A percentile compares a stretch with the other conserved stretches of the same genome.
Evolutionary conservation across 2,113 vertebrate species (phyloP).

Genomic region (Acinonyx jubatus): DNA sequence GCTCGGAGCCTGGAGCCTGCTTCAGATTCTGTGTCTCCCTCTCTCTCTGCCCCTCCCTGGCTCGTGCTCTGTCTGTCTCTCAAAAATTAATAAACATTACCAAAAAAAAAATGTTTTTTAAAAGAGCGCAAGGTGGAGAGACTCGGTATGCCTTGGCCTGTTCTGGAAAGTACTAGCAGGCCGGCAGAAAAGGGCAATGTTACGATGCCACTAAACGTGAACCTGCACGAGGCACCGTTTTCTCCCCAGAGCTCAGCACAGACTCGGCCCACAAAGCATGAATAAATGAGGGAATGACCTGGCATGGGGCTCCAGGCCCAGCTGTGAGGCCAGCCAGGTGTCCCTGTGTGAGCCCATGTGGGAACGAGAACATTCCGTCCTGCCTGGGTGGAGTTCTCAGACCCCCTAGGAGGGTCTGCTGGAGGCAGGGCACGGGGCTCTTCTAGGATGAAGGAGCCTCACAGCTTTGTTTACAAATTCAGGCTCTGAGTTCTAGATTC

Average conservation of each 20-base stretch:
- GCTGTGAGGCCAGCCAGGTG: neutral
- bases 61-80: no score
- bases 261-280: neutral
- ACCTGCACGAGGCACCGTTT: fast-evolving
- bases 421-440: neutral
- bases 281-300: neutral
- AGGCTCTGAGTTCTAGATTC: neutral
- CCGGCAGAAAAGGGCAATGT: neutral
- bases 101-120: no score
- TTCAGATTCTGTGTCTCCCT: no score
- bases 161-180: neutral
- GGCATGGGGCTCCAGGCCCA: neutral
- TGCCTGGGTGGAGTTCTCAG: neutral
- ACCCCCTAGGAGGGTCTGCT: neutral
- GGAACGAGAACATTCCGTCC: neutral
- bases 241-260: neutral
- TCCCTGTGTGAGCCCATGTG: neutral
- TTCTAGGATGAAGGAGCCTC: neutral
- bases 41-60: no score
- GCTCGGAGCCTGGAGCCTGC: no score
- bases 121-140: neutral
- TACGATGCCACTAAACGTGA: neutral
- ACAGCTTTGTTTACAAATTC: neutral
- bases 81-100: no score
- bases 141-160: neutral